Percentiles rank a stretch among this genome's conserved stretches.
These are phyloP conservation scores for Linyphia triangularis DNA, from an alignment of 2,888 invertebrate species.

Conservation along the genomic window DNA sequence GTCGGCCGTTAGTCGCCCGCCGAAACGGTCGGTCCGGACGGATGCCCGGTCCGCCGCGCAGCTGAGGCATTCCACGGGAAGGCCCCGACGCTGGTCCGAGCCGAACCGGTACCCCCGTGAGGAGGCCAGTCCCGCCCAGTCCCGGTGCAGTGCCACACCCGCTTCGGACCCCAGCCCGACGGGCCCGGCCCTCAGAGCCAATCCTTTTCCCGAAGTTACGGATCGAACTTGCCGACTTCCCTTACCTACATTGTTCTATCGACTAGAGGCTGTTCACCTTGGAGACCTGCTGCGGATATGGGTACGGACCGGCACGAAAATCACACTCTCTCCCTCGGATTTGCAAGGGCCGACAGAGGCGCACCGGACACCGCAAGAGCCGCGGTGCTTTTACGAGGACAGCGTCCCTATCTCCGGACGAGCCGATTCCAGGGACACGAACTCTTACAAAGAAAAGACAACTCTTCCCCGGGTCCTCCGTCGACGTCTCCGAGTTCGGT, in stretches of 20 bases:
- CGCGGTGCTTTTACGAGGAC: too few species aligned
- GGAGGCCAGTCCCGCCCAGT: too few species aligned
- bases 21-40: too few species aligned
- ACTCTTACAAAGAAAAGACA: too few species aligned
- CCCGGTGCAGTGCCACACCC: slow-evolving; percentile 77
- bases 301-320: slow-evolving; percentile 76
- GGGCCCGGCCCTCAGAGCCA: slow-evolving; percentile 86
- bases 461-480: too few species aligned
- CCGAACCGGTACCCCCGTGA: too few species aligned
- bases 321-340: slow-evolving; percentile 49
- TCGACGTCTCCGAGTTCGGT: too few species aligned
- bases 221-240: slow-evolving; percentile 85
- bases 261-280: slow-evolving; percentile 86
- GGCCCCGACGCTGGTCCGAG: slow-evolving; percentile 77
- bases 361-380: too few species aligned
- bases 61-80: slow-evolving; percentile 78
- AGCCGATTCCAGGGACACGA: too few species aligned
- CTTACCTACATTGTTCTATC: slow-evolving; percentile 86
- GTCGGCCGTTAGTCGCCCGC: too few species aligned
- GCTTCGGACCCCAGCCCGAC: slow-evolving; percentile 83
- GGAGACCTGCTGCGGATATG: slow-evolving; percentile 89
- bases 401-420: too few species aligned
- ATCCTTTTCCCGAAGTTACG: slow-evolving; percentile 85
- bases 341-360: too few species aligned
- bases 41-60: slow-evolving; percentile 74